phyloP scores from a whole-genome alignment of 2,888 invertebrate species.

The Phanerotoma sp. region DNA sequence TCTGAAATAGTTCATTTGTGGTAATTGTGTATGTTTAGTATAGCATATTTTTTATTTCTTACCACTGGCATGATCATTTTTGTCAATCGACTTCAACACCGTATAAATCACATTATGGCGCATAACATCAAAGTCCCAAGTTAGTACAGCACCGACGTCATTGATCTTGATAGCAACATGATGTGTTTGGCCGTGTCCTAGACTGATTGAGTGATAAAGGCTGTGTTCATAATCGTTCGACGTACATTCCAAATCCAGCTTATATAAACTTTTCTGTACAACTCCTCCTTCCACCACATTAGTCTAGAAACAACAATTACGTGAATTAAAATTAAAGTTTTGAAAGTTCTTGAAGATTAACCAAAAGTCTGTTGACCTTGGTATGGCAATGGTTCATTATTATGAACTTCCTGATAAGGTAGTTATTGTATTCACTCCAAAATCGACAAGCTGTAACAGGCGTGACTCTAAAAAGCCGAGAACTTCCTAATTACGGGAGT shows the following conservation, averaged over 20 bases:
- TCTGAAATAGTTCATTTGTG: too few relatives aligned
- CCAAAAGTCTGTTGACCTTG: too few relatives aligned
- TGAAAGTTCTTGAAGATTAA: too few relatives aligned
- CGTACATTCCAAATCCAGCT: conserved; percentile 56
- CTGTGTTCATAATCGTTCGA: conserved; percentile 64
- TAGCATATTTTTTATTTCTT: neutral
- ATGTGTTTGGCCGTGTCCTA: conserved; percentile 71
- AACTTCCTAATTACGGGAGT: too few relatives aligned
- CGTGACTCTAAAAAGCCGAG: too few relatives aligned
- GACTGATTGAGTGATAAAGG: conserved; percentile 70
- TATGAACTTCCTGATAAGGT: too few relatives aligned
- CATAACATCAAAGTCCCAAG: conserved; percentile 96
- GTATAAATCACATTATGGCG: conserved; percentile 86
- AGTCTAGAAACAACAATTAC: conserved; percentile 66
- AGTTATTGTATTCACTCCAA: too few relatives aligned
- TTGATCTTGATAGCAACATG: conserved; percentile 77
- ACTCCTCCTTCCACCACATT: conserved; percentile 84
- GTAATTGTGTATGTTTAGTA: too few relatives aligned
- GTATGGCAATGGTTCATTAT: too few relatives aligned
- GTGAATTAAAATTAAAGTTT: too few relatives aligned
- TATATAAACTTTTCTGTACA: conserved; percentile 84
- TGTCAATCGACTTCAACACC: conserved; percentile 61
- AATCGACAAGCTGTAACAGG: too few relatives aligned
- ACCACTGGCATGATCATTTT: conserved; percentile 9
- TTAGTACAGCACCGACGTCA: conserved; percentile 86